Evolutionary conservation across 2,888 invertebrate genomes (phyloP), one percentile per base, ranked within the genome.

Genomic region (Heteropelma amictum): DNA sequence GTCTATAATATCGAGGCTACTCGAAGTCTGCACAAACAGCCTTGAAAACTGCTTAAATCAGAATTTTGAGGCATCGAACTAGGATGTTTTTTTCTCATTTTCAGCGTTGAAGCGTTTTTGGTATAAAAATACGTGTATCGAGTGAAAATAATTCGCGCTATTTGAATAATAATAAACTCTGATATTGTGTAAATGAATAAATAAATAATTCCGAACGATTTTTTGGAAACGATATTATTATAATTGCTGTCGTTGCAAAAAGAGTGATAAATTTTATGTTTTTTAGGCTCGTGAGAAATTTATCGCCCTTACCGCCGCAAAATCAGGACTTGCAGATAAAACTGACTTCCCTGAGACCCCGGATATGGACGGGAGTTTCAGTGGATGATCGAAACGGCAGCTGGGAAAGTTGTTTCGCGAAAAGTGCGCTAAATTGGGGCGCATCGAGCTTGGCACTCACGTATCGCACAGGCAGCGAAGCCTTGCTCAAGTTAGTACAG

Each of bases 321-420:
- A 81, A 53, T 42, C 82, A 81, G 53, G 93, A 94, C 83, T 90
- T 94, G 47, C 93, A 94, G 88, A 92, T 94, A 5, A 94, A 94
- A 85, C 87, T 95, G 4, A 91, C 91, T 73, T 91, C 93, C 0
- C 85, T 95, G 26, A 94, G 93, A 84, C 94, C 93, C 86, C 94
- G 94, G 88, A 91, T 95, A 51, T 95, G 95, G 95, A 93, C 93
- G 1, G 95, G 95, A 3, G 88, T 91, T 26, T 90, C 90, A 79
- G 89, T 72, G 80, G 91, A 90, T 77, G 91, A 69, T 47, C 64
- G 47, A 63, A 65, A 30, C 17, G 56, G 61, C 30, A 71, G 61
- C 54, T 68, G 65, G 56, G 76, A 70, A 4, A 75, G 76, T 65
- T 64, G 80, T 0, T 80, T 81, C 51, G 67, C 79, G 1, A 86